These are phyloP conservation scores for Galagoides demidoff DNA, from an alignment of 2,797 vertebrate genomes.

Conservation along the genomic window DNA sequence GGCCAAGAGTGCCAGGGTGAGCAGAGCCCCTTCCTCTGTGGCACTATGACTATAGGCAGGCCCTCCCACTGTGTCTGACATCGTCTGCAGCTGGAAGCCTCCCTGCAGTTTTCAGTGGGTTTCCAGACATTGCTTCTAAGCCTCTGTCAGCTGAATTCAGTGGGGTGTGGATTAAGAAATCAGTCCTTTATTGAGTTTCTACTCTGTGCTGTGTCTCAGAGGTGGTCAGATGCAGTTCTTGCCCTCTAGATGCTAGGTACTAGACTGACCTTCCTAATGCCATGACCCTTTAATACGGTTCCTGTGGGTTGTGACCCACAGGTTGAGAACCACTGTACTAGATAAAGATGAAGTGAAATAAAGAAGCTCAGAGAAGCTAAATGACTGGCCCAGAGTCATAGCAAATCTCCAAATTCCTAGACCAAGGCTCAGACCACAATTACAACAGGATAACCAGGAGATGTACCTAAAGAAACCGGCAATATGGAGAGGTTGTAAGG, in stretches of 20 bases:
- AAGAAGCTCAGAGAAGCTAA: conserved; percentile 1
- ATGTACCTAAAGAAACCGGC: not conserved
- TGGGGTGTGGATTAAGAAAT: conserved; percentile 4
- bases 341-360: conserved; percentile 28
- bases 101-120: not conserved
- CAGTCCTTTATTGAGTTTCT: not conserved
- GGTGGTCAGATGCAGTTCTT: not conserved
- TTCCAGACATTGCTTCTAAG: not conserved
- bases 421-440: not conserved
- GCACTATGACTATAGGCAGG: not conserved
- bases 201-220: not conserved
- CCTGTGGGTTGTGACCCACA: not conserved
- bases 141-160: not conserved
- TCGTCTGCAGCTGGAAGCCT: not conserved
- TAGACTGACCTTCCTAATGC: no score
- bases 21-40: conserved; percentile 17
- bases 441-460: not conserved
- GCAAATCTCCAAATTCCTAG: not conserved
- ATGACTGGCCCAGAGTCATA: not conserved
- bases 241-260: no score
- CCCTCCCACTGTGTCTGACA: not conserved
- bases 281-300: not conserved
- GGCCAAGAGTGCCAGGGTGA: conserved; percentile 94
- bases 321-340: not conserved
- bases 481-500: not conserved